Base-by-base conservation (phyloP, 2,797 vertebrate species). In the Amphiprion clarkii region DNA sequence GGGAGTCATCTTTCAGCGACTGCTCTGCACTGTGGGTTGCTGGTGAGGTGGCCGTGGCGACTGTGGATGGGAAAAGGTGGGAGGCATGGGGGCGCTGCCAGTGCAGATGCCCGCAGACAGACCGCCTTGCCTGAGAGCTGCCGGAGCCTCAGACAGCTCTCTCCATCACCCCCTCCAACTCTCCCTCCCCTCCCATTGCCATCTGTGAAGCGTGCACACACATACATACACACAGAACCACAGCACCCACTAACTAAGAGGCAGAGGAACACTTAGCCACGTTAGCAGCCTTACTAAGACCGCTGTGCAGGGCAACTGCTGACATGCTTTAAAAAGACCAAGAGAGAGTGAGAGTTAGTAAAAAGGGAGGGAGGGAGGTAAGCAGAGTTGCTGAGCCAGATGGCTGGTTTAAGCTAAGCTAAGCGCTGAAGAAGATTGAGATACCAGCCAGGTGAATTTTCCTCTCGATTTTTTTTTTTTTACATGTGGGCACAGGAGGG, bases 21-120 rank as follows among this genome's bases (percentile, higher is more conserved):
- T 49, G 69, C 44, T 73, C 70, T 53, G 53, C 66, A 5, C 42
- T 0, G 25, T 36, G 21, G 66, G 58, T 29, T 25, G 78, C 19
- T 87, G 78, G 83, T 63, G 48, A 83, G 85, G 87, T 86, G 84
- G 78, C 67, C 27, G 66, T 74, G 79, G 67, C 27, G 61, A 70
- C n/a, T 31, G 72, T 74, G 83, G 79, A 84, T 19, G 44, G 70
- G 78, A 33, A 40, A 71, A 62, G 8, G 52, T 54, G 71, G 67
- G 67, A 5, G 27, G 66, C 39, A 33, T 58, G 21, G 56, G 51
- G 67, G 46, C 67, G 58, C 40, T 88, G 87, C 84, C 87, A 85
- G 87, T 92, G 88, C 93, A 94, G 93, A 94, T 93, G 94, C 92
- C 92, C 89, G 65, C 91, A 94, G 91, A 94, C 92, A 88, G 92